Evolutionary conservation across 2,113 vertebrate species (phyloP).

Genomic region (Plecturocebus donacophilus): DNA sequence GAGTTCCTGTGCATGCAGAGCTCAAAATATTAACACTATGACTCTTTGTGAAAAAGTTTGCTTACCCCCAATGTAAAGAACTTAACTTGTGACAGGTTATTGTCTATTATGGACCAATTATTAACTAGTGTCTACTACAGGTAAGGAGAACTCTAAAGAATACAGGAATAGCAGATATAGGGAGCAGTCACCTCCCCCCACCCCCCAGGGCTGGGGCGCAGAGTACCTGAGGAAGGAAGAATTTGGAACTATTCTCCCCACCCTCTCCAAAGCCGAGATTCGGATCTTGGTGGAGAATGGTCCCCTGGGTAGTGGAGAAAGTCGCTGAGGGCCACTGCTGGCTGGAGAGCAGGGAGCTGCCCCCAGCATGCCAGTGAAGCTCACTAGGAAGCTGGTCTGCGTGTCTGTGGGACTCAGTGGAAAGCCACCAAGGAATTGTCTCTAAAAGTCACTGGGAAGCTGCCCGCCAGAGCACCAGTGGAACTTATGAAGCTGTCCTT

Average conservation of each 20-base stretch:
- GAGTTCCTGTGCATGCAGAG: not conserved
- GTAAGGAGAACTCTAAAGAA: not conserved
- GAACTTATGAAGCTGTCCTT: fast-evolving
- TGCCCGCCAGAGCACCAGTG: fast-evolving
- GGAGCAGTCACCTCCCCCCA: not conserved
- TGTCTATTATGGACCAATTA: not conserved
- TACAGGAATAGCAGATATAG: not conserved
- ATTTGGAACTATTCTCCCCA: not conserved
- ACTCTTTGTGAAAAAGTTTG: not conserved
- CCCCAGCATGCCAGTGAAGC: not conserved
- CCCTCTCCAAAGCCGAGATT: not conserved
- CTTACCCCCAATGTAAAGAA: not conserved
- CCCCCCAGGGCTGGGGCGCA: not conserved
- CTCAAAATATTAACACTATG: fast-evolving
- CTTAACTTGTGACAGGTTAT: not conserved
- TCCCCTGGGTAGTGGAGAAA: not conserved
- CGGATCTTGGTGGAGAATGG: fast-evolving
- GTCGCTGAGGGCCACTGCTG: fast-evolving
- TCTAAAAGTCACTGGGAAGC: not conserved
- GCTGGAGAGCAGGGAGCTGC: not conserved
- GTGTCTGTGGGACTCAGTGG: not conserved
- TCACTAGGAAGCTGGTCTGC: not conserved
- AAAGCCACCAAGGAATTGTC: not conserved
- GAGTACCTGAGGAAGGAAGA: not conserved
- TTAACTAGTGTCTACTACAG: not conserved